A percentile compares a stretch with the other conserved stretches of the same genome.
phyloP scores from a whole-genome alignment of 2,113 vertebrate species.

The Plestiodon gilberti region DNA sequence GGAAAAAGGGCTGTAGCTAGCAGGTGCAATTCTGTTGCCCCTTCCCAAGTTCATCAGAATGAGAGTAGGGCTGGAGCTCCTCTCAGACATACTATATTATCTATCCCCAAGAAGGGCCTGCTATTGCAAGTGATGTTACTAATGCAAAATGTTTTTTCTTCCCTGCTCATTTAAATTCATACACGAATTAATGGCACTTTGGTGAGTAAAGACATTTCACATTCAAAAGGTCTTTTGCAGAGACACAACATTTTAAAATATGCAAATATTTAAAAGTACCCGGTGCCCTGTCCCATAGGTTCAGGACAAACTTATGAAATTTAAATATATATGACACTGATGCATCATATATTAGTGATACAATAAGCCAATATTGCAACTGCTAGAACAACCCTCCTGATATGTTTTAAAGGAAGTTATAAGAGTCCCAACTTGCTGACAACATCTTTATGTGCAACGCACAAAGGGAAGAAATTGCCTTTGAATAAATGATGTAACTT shows the following conservation, averaged over 20 bases:
- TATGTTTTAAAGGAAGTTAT: not conserved
- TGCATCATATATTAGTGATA: not conserved
- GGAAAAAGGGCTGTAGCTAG: no score
- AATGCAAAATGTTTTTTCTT: not conserved
- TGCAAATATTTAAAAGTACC: not conserved
- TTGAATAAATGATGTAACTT: conserved; percentile 8
- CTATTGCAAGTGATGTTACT: not conserved
- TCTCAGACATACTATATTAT: not conserved
- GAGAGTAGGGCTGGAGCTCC: no score
- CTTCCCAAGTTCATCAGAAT: no score
- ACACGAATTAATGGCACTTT: not conserved
- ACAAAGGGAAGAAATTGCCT: not conserved
- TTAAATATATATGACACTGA: not conserved
- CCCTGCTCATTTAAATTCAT: not conserved
- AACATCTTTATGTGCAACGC: not conserved
- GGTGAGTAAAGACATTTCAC: not conserved
- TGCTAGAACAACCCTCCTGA: not conserved
- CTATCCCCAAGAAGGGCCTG: not conserved
- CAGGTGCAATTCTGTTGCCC: no score
- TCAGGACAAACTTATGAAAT: no score
- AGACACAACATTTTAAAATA: not conserved
- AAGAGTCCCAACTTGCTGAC: not conserved
- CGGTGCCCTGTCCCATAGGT: no score
- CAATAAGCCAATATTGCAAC: not conserved
- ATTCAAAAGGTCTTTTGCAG: not conserved